Conservation (phyloP, 2,888 invertebrate species). For the Microplitis deprimator region DNA sequence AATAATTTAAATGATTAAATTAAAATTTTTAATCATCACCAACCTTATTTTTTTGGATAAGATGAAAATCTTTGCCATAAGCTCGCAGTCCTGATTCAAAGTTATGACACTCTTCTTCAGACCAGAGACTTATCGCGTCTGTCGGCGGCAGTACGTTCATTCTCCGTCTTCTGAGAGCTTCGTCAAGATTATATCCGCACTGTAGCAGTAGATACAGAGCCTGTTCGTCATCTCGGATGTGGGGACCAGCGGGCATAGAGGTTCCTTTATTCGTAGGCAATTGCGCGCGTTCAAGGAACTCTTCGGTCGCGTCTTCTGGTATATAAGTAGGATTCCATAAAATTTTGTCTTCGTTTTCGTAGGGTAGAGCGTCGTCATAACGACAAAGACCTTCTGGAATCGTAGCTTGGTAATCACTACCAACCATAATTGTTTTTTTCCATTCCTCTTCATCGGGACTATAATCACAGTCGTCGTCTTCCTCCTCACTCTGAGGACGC, state of each 20-base stretch:
- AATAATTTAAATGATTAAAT: neutral
- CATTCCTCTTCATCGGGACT: constrained; percentile 90
- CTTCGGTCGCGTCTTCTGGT: constrained; percentile 82
- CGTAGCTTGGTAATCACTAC: constrained; percentile 92
- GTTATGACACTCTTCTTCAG: constrained; percentile 96
- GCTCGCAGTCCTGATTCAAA: constrained; percentile 95
- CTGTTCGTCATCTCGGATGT: constrained; percentile 90
- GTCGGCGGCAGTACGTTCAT: constrained; percentile 81
- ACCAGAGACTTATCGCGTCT: constrained; percentile 91
- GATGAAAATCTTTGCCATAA: constrained; percentile 96
- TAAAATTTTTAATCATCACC: constrained; percentile 25
- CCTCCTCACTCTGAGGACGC: constrained; percentile 83
- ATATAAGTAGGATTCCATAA: constrained; percentile 92
- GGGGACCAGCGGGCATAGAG: constrained; percentile 81
- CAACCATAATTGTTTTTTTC: constrained; percentile 97
- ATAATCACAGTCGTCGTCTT: constrained; percentile 87
- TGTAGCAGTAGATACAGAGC: constrained; percentile 91
- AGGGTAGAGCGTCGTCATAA: constrained; percentile 94
- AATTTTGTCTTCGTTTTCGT: constrained; percentile 95
- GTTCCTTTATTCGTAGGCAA: constrained; percentile 68
- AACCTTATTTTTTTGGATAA: constrained; percentile 93
- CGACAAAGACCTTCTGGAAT: constrained; percentile 93
- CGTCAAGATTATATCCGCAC: constrained; percentile 95
- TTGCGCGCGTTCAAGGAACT: constrained; percentile 80
- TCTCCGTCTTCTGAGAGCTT: constrained; percentile 86